Conservation (phyloP, 2,113 vertebrate species). For the Halichoerus grypus region DNA sequence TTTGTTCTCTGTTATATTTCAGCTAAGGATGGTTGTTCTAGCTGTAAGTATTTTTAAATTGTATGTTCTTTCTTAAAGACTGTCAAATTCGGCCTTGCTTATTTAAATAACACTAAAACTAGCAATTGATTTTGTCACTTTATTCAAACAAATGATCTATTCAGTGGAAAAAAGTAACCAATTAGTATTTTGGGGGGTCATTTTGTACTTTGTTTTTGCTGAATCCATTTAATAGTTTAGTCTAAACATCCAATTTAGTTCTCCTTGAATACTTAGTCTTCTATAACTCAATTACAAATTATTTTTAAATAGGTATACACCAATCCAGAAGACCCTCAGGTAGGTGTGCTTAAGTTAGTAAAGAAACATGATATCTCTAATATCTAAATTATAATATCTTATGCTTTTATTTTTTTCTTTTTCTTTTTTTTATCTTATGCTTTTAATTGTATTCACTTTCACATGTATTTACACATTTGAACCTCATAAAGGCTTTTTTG, state of each 20-base stretch:
- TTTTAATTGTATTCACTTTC: conserved; percentile 40
- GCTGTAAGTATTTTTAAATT: conserved; percentile 92
- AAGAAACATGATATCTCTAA: conserved; percentile 21
- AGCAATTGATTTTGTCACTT: conserved; percentile 35
- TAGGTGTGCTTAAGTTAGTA: conserved; percentile 77
- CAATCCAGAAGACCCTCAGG: conserved; percentile 93
- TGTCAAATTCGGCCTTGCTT: conserved; percentile 46
- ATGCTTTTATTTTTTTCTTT: conserved; percentile 1
- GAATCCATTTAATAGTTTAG: conserved; percentile 49
- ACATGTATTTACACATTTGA: conserved; percentile 48
- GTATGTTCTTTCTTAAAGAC: neutral
- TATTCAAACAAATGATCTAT: conserved; percentile 43
- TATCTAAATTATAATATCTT: conserved; percentile 27
- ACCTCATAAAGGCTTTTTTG: conserved; percentile 52
- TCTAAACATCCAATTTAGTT: conserved; percentile 39
- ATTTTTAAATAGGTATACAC: conserved; percentile 91
- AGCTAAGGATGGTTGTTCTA: conserved; percentile 94
- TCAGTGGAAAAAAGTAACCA: conserved; percentile 25
- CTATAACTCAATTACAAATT: conserved; percentile 67
- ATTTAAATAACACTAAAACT: conserved; percentile 64
- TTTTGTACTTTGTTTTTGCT: conserved; percentile 72
- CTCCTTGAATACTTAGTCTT: conserved; percentile 23
- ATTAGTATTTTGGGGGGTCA: neutral
- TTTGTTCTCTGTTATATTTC: conserved; percentile 80
- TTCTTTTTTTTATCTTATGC: neutral